Conservation (phyloP, 2,888 invertebrate genomes). For the Drosophila birchii region DNA sequence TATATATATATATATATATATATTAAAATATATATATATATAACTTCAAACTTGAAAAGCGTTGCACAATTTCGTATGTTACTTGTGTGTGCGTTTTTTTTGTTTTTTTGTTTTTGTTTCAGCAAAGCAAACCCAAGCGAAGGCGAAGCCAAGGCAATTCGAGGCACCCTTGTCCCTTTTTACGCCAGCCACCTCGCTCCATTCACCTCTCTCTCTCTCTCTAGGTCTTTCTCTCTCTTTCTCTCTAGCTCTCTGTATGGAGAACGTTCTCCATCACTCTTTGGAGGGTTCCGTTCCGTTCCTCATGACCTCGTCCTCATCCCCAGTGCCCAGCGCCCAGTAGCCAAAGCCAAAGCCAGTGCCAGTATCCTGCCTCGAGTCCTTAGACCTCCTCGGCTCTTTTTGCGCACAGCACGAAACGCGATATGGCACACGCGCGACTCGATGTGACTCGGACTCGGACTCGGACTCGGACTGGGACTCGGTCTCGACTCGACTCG, state of each 20-base stretch:
- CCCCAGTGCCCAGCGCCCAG: conserved; percentile 5
- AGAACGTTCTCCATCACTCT: conserved; percentile 22
- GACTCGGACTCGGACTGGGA: neutral
- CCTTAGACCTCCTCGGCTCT: conserved; percentile 64
- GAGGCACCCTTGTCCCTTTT: conserved; percentile 44
- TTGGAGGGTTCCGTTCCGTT: conserved; percentile 19
- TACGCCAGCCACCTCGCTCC: conserved; percentile 11
- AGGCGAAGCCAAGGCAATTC: conserved; percentile 56
- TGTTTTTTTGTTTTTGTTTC: conserved; percentile 12
- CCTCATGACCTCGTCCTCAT: conserved; percentile 47
- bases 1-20: too few relatives aligned
- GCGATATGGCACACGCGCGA: conserved; percentile 72
- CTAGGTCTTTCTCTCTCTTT: neutral
- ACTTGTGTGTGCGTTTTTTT: too few relatives aligned
- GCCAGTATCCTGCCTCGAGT: conserved; percentile 17
- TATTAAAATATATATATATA: neutral
- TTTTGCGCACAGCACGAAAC: conserved; percentile 78
- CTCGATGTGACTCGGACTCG: conserved; percentile 30
- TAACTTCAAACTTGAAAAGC: conserved; percentile 62
- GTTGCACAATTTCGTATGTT: conserved; percentile 69
- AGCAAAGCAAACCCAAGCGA: conserved; percentile 33
- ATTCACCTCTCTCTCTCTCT: neutral
- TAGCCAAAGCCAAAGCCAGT: neutral
- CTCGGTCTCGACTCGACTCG: conserved; percentile 10
- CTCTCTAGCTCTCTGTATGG: neutral